These are phyloP conservation scores for Sebastes steindachneri DNA, from an alignment of 2,797 vertebrate species.

Conservation along the genomic window DNA sequence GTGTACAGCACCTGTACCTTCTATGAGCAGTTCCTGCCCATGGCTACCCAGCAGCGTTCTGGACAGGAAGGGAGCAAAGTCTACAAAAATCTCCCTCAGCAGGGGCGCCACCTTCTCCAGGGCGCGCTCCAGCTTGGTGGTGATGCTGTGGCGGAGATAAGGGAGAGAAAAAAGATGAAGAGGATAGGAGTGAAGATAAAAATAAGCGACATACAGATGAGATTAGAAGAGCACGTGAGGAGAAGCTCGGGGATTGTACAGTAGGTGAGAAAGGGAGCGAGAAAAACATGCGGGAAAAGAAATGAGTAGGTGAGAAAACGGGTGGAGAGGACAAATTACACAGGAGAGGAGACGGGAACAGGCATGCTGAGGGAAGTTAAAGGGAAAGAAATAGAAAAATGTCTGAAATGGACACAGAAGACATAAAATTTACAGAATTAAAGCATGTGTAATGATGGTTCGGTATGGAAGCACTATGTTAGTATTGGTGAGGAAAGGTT, in stretches of 20 bases:
- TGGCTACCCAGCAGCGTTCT: constrained; percentile 97
- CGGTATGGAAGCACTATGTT: constrained; percentile 48
- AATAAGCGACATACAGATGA: constrained; percentile 33
- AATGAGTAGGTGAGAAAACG: constrained; percentile 12
- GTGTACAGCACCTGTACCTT: constrained; percentile 95
- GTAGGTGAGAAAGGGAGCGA: constrained; percentile 3
- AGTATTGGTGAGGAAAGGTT: constrained; percentile 17
- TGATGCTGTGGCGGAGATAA: constrained; percentile 86
- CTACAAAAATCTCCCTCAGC: constrained; percentile 98
- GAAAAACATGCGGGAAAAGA: constrained; percentile 34
- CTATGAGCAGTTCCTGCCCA: constrained; percentile 99
- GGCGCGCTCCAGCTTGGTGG: constrained; percentile 97
- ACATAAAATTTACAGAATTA: constrained; percentile 33
- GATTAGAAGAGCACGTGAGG: constrained; percentile 10
- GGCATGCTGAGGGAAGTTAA: background rate
- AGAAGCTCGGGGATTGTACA: constrained; percentile 13
- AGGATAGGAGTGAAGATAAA: constrained; percentile 6
- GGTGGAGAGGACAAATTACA: background rate
- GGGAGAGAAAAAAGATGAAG: constrained; percentile 18
- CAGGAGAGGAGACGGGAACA: constrained; percentile 13
- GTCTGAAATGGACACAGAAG: constrained; percentile 33
- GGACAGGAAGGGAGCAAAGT: constrained; percentile 97
- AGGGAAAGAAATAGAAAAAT: constrained; percentile 15
- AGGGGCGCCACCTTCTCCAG: constrained; percentile 98
- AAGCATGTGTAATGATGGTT: constrained; percentile 34